A percentile compares a stretch with the other conserved stretches of the same genome.
Evolutionary conservation across 2,797 vertebrate genomes (phyloP).

Genomic region (Sebastiscus albofasciatus): DNA sequence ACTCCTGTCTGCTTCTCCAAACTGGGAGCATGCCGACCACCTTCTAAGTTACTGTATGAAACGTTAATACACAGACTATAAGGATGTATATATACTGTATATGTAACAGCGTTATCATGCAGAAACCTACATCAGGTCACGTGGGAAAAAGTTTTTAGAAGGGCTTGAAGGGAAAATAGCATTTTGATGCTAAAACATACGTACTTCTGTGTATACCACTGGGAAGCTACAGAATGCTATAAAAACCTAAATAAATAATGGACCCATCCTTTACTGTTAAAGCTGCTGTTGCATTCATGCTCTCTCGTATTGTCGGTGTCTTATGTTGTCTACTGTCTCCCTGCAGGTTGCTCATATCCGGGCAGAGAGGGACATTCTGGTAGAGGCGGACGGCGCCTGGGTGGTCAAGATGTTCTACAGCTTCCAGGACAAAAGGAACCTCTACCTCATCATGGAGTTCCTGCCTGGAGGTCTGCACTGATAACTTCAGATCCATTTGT

Average conservation of each 20-base stretch:
- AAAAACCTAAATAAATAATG: no score
- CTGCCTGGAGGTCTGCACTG: conserved; percentile 92
- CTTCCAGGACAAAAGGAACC: conserved; percentile 99
- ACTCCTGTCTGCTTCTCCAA: no score
- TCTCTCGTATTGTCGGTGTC: background rate
- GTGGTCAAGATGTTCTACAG: conserved; percentile 99
- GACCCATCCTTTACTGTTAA: no score
- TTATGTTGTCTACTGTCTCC: background rate
- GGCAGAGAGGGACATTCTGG: conserved; percentile 96
- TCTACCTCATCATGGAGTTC: conserved; percentile 99
- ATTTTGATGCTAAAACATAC: background rate
- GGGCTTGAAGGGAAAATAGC: fast-evolving
- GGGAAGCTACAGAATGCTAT: no score
- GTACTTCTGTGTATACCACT: no score
- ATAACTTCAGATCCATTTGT: background rate
- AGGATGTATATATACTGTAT: no score
- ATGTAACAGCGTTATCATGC: no score
- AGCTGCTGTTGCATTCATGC: background rate
- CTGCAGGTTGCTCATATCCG: conserved; percentile 95
- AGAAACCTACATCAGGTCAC: no score
- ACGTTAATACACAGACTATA: no score
- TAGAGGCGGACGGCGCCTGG: conserved; percentile 98
- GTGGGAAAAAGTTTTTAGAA: no score
- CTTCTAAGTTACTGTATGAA: no score
- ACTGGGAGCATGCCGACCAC: no score